Conservation (phyloP, 2,888 invertebrate genomes). For the Protodeltote pygarga region DNA sequence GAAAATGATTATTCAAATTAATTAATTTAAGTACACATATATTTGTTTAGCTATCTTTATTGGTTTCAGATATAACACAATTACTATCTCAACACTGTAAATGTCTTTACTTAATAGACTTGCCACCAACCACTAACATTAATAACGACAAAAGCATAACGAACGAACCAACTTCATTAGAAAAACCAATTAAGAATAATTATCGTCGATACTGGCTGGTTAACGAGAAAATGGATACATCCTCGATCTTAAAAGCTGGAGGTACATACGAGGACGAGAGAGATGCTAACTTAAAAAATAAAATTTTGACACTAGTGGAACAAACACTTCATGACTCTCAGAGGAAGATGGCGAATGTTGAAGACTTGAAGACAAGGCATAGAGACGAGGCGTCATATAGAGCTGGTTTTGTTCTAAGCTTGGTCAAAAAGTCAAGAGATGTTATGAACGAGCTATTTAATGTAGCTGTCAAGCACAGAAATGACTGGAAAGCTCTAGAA, state of each 20-base stretch:
- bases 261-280: slow-evolving; percentile 44
- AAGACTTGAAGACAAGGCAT: slow-evolving; percentile 53
- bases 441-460: slow-evolving; percentile 75
- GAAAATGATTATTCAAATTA: too few relatives aligned
- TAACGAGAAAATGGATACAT: neutral
- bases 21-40: too few relatives aligned
- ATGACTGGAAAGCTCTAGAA: slow-evolving; percentile 75
- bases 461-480: slow-evolving; percentile 73
- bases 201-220: neutral
- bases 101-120: slow-evolving; percentile 54
- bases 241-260: neutral
- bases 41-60: neutral
- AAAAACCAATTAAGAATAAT: neutral
- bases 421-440: slow-evolving; percentile 72
- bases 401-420: slow-evolving; percentile 70
- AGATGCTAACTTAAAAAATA: slow-evolving; percentile 65
- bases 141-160: neutral
- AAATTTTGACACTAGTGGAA: slow-evolving; percentile 65
- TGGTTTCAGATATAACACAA: slow-evolving; percentile 44
- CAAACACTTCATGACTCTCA: slow-evolving; percentile 69
- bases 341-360: slow-evolving; percentile 57
- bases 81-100: slow-evolving; percentile 39
- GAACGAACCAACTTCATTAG: slow-evolving; percentile 11
- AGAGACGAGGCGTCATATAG: slow-evolving; percentile 58
- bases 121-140: slow-evolving; percentile 23